phyloP scores from a whole-genome alignment of 2,113 vertebrate genomes.

The Lathamus discolor region DNA sequence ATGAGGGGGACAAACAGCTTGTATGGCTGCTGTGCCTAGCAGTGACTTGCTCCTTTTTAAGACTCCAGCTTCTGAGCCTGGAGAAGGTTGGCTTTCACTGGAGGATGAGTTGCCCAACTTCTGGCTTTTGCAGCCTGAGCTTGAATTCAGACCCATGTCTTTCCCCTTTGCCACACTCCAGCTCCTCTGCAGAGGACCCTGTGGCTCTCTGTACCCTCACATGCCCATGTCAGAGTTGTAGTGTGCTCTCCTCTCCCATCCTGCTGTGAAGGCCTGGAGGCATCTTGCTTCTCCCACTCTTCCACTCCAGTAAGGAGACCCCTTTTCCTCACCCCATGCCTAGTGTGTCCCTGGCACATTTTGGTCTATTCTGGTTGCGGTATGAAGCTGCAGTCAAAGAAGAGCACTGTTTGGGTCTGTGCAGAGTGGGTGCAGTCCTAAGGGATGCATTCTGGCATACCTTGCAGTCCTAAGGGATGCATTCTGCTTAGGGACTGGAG shows the following conservation, averaged over 20 bases:
- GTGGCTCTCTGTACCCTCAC: not conserved
- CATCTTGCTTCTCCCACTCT: not conserved
- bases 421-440: not conserved
- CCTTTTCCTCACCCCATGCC: not conserved
- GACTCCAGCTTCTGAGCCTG: not conserved
- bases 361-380: not conserved
- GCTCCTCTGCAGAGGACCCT: not conserved
- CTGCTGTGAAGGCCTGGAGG: not conserved
- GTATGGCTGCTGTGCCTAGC: not conserved
- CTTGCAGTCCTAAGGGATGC: not conserved
- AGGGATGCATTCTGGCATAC: not conserved
- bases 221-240: accelerated
- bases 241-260: not conserved
- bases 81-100: not conserved
- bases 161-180: not conserved
- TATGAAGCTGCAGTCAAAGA: not conserved
- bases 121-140: not conserved
- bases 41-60: not conserved
- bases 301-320: not conserved
- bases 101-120: not conserved
- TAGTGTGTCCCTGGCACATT: not conserved
- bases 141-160: not conserved
- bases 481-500: not conserved
- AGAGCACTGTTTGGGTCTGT: not conserved
- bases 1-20: not conserved